Percentiles rank a stretch among this genome's conserved stretches.
These are phyloP conservation scores for Anguilla japonica DNA, from an alignment of 2,113 vertebrate species.

Conservation along the genomic window DNA sequence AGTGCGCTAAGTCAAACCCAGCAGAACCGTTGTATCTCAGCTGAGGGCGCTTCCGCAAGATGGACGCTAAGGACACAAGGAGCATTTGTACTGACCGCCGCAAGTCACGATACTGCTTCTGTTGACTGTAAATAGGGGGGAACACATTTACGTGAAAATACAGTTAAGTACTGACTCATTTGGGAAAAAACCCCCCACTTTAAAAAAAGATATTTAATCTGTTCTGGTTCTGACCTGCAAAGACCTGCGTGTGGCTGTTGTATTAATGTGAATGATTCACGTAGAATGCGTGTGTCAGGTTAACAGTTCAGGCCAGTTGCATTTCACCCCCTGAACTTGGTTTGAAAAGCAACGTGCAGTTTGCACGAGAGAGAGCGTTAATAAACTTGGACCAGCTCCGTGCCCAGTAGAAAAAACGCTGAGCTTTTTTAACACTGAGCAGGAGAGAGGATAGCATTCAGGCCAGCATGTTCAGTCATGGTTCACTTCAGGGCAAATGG, in stretches of 20 bases:
- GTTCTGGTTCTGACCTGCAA: not conserved
- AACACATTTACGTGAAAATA: not conserved
- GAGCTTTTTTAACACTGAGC: not conserved
- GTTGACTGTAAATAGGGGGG: not conserved
- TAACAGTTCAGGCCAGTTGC: not conserved
- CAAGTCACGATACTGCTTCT: not conserved
- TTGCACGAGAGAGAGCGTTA: not conserved
- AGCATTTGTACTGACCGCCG: not conserved
- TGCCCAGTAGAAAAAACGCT: not conserved
- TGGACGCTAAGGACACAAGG: not conserved
- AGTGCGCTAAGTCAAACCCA: not conserved
- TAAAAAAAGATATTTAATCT: not conserved
- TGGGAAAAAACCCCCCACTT: not conserved
- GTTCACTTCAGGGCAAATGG: constrained; percentile 11
- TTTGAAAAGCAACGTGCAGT: not conserved
- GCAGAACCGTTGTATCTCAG: not conserved
- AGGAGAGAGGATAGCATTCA: not conserved
- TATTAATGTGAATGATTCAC: not conserved
- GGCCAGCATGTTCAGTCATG: not conserved
- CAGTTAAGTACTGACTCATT: not conserved
- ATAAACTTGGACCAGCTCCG: not conserved
- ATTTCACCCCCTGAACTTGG: not conserved
- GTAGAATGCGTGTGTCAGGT: not conserved
- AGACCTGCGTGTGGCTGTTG: not conserved
- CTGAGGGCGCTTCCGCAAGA: not conserved